A percentile compares a stretch with the other conserved stretches of the same genome.
These are phyloP conservation scores for Oligia fasciuncula DNA, from an alignment of 2,888 invertebrate species.

Conservation along the genomic window DNA sequence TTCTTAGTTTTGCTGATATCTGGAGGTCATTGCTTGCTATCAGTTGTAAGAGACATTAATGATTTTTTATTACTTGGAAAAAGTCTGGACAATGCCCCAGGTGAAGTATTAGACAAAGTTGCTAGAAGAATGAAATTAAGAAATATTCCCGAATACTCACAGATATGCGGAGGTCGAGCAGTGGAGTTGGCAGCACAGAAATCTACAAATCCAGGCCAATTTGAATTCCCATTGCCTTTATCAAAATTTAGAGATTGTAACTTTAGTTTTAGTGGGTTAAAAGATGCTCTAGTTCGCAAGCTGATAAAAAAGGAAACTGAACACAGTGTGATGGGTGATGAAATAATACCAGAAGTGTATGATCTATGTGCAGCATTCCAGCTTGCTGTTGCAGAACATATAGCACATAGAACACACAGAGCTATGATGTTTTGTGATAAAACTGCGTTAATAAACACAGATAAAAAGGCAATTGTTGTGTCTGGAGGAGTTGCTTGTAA, in stretches of 20 bases:
- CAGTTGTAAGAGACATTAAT: slow-evolving; percentile 93
- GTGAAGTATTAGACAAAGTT: slow-evolving; percentile 98
- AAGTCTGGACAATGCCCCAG: slow-evolving; percentile 96
- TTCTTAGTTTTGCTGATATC: slow-evolving; percentile 97
- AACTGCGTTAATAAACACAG: slow-evolving; percentile 88
- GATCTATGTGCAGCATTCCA: slow-evolving; percentile 97
- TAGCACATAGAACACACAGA: slow-evolving; percentile 95
- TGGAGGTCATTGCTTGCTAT: slow-evolving; percentile 97
- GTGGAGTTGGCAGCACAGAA: slow-evolving; percentile 94
- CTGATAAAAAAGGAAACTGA: slow-evolving; percentile 90
- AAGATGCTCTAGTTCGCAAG: slow-evolving; percentile 90
- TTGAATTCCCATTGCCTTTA: slow-evolving; percentile 92
- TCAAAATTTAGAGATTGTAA: slow-evolving; percentile 93
- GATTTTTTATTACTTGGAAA: slow-evolving; percentile 95
- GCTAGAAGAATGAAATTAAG: slow-evolving; percentile 95
- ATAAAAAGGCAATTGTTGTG: slow-evolving; percentile 92
- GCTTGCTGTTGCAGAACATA: slow-evolving; percentile 93
- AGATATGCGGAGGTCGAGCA: slow-evolving; percentile 95
- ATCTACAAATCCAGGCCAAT: slow-evolving; percentile 91
- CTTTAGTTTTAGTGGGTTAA: slow-evolving; percentile 97
- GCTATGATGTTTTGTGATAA: slow-evolving; percentile 93
- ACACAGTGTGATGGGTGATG: slow-evolving; percentile 91
- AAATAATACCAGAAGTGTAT: slow-evolving; percentile 92
- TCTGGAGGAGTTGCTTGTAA: slow-evolving; percentile 99
- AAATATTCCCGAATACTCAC: slow-evolving; percentile 93